These are phyloP conservation scores for Yponomeuta malinellus DNA, from an alignment of 2,888 invertebrate genomes.

Conservation along the genomic window DNA sequence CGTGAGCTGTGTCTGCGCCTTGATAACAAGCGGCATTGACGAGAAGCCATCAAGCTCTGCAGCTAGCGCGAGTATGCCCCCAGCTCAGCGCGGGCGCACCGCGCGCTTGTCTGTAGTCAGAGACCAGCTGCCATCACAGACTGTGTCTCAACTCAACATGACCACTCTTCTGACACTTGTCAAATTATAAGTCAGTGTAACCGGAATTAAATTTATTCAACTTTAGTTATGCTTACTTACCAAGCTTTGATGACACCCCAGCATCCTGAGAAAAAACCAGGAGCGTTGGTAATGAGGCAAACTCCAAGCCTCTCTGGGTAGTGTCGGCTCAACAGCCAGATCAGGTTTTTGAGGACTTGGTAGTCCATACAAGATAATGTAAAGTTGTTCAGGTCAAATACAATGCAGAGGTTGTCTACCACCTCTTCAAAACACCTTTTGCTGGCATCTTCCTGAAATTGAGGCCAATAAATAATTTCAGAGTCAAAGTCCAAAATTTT, in stretches of 20 bases:
- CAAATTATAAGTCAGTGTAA: too few species aligned
- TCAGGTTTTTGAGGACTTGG: constrained; percentile 85
- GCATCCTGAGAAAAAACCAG: constrained; percentile 84
- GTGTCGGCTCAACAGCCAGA: constrained; percentile 85
- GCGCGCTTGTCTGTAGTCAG: too few species aligned
- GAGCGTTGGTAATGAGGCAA: constrained; percentile 84
- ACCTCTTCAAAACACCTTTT: constrained; percentile 87
- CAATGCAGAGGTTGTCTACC: constrained; percentile 85
- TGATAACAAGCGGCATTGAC: too few species aligned
- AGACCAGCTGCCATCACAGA: too few species aligned
- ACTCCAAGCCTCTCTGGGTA: constrained; percentile 87
- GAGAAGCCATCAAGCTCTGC: too few species aligned
- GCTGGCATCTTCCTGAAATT: constrained; percentile 81
- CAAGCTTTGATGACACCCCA: constrained; percentile 87
- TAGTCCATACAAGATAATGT: constrained; percentile 88
- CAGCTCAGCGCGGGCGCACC: too few species aligned
- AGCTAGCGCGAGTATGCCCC: too few species aligned
- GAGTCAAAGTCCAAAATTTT: neutral
- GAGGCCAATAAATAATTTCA: constrained; percentile 10
- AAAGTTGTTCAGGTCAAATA: constrained; percentile 85
- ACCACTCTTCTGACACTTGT: too few species aligned
- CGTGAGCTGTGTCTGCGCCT: too few species aligned
- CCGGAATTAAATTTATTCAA: too few species aligned
- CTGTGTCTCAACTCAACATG: too few species aligned
- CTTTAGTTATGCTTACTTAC: constrained; percentile 45